Evolutionary conservation across 2,888 invertebrate genomes (phyloP), one percentile per base, ranked within the genome.

Genomic region (Laspeyria flexula): DNA sequence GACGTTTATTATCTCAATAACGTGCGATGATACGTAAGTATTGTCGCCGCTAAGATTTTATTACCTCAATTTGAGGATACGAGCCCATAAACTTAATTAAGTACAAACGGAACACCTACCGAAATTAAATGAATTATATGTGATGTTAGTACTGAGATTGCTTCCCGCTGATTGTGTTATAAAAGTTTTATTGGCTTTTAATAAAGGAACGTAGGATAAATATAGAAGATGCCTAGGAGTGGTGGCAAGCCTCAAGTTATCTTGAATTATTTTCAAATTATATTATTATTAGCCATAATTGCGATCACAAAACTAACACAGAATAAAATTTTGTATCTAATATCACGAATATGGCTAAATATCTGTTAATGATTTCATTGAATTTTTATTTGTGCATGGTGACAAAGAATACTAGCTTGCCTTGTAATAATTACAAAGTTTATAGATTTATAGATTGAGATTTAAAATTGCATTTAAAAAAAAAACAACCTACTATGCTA

Each of bases 51-150:
- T 73, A 64, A 69, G 71, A 72, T 80, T 82, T 82, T 82, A 82
- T 77, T 71, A 71, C 73, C 58, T 60, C 81, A 75, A 75, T 81
- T 77, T 75, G 55, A 63, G 74, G 58, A 79, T 75, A 75, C 71
- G 72, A 65, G 63, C 50, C 64, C 76, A 64, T 83, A 81, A 83
- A 83, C 54, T 75, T 79, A 79, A 83, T 83, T 80, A 83, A 83
- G 70, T 74, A 75, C 74, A 67, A 77, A 80, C 67, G 67, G 62
- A 74, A 80, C 73, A 76, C 75, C 73, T 75, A 57, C 68, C 60
- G 61, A 73, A 77, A 79, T 77, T 66, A 76, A 74, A 65, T 58
- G 65, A 60, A 72, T 77, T 72, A 74, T 70, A 56, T 70, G 57
- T 60, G 62, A 66, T 72, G 65, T 65, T 68, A 48, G 55, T 59